phyloP scores from a whole-genome alignment of 2,797 vertebrate species.

The Sebastes oblongus region DNA sequence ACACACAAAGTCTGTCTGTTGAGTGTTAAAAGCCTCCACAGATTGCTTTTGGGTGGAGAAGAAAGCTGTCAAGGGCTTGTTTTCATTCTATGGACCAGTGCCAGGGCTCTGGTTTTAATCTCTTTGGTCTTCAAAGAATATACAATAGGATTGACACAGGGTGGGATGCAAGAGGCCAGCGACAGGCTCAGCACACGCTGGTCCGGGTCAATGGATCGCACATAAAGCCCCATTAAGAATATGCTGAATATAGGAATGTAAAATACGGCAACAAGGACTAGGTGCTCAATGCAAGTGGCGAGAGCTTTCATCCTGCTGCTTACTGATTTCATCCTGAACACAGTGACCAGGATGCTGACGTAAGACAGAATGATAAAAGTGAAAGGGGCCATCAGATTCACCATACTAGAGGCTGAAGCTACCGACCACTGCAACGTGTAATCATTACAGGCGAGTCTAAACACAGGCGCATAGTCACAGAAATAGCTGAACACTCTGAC shows the following conservation, averaged over 20 bases:
- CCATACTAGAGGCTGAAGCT: conserved; percentile 1
- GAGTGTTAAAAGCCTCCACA: background rate
- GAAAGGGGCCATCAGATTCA: conserved; percentile 26
- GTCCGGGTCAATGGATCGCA: conserved; percentile 48
- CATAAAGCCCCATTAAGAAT: conserved; percentile 52
- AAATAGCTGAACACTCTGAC: conserved; percentile 69
- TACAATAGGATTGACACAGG: conserved; percentile 67
- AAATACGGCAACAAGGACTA: conserved; percentile 67
- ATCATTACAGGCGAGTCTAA: conserved; percentile 69
- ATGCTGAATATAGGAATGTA: conserved; percentile 60
- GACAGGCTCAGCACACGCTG: conserved; percentile 64
- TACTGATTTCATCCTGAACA: conserved; percentile 69
- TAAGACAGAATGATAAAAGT: conserved; percentile 63
- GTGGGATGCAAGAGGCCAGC: conserved; percentile 62
- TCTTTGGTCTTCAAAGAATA: conserved; percentile 76
- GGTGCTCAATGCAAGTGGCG: conserved; percentile 66
- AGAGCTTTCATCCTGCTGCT: conserved; percentile 55
- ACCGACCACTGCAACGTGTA: conserved; percentile 46
- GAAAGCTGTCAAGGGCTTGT: background rate
- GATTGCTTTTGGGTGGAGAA: background rate
- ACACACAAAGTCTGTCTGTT: background rate
- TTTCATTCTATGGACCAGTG: conserved; percentile 20
- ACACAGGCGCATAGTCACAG: conserved; percentile 73
- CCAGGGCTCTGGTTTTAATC: conserved; percentile 42
- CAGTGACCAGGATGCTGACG: conserved; percentile 49